A percentile compares a stretch with the other conserved stretches of the same genome.
Conservation (phyloP, 2,113 vertebrate species). For the Microcebus jonahi region DNA sequence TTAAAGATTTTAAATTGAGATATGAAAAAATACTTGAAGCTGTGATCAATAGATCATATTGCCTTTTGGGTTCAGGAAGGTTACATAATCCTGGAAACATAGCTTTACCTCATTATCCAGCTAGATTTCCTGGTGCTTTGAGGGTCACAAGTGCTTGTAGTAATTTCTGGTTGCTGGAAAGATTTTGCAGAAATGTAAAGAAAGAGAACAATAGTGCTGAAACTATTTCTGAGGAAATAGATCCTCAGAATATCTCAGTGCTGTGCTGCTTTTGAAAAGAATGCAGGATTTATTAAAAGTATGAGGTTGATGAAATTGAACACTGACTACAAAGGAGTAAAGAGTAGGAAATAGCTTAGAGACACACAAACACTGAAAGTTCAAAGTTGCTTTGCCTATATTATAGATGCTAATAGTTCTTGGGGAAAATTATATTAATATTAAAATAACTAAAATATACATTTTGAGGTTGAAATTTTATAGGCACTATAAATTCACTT, state of each 20-base stretch:
- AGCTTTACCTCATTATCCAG: neutral
- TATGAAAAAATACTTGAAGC: neutral
- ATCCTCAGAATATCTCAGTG: neutral
- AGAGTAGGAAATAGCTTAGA: neutral
- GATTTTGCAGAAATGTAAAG: slow-evolving; percentile 30
- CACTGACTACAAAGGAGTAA: neutral
- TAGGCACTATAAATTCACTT: slow-evolving; percentile 6
- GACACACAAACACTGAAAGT: neutral
- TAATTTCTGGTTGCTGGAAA: neutral
- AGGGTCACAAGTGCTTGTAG: neutral
- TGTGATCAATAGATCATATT: neutral
- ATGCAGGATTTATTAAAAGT: slow-evolving; percentile 43
- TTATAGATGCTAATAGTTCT: neutral
- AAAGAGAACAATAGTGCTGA: neutral
- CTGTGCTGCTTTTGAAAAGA: slow-evolving; percentile 15
- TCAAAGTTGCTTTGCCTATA: neutral
- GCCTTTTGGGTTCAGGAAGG: neutral
- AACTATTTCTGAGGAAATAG: neutral
- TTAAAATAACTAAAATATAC: neutral
- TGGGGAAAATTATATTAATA: neutral
- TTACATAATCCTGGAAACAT: neutral
- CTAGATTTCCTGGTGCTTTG: slow-evolving; percentile 34
- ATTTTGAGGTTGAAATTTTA: slow-evolving; percentile 36
- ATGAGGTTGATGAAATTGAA: neutral
- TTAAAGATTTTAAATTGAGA: slow-evolving; percentile 44